phyloP scores from a whole-genome alignment of 2,797 vertebrate species.

The Poeciliopsis infans region DNA sequence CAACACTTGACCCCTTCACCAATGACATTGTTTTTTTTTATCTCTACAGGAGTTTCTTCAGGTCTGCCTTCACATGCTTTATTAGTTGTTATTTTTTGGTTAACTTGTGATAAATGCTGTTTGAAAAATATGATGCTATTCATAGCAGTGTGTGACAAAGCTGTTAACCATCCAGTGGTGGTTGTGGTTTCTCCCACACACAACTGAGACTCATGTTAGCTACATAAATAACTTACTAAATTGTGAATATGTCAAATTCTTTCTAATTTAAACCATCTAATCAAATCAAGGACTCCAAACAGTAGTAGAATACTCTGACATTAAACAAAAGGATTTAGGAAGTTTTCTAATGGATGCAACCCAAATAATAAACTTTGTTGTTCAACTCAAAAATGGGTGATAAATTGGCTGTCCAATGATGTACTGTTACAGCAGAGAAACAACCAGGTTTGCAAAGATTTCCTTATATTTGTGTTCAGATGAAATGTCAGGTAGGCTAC shows the following conservation, averaged over 20 bases:
- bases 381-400: background rate
- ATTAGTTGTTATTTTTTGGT: background rate
- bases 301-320: background rate
- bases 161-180: background rate
- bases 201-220: background rate
- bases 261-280: background rate
- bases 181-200: background rate
- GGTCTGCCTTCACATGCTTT: background rate
- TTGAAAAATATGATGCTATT: background rate
- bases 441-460: background rate
- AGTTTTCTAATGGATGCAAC: background rate
- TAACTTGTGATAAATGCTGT: background rate
- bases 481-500: background rate
- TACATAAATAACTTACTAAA: background rate
- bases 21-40: background rate
- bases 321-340: background rate
- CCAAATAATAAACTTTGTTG: conserved; percentile 12
- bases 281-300: background rate
- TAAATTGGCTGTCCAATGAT: no score
- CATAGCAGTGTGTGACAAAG: background rate
- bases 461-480: background rate
- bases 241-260: background rate
- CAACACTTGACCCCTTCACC: background rate
- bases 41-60: background rate
- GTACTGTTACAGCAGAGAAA: background rate